Evolutionary conservation across 2,888 invertebrate genomes (phyloP).

Genomic region (Arenicola marina): DNA sequence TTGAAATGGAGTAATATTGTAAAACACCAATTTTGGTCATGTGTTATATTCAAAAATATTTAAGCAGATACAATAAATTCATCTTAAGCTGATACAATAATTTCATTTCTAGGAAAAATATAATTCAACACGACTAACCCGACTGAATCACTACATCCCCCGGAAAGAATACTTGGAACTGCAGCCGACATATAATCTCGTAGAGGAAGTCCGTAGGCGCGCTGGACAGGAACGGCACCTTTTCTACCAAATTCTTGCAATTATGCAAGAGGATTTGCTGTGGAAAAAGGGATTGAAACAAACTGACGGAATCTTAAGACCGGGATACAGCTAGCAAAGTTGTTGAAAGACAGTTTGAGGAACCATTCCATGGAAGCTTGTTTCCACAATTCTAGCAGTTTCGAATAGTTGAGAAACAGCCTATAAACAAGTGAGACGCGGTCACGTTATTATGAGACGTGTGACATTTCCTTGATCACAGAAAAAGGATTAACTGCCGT

Average conservation of each 20-base stretch:
- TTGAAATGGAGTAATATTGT: too few relatives aligned
- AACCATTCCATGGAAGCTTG: too few relatives aligned
- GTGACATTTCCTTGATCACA: too few relatives aligned
- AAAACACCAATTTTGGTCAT: too few relatives aligned
- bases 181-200: conserved; percentile 3
- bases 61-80: too few relatives aligned
- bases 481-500: too few relatives aligned
- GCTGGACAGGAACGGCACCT: conserved; percentile 5
- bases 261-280: conserved; percentile 6
- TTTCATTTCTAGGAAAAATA: not conserved
- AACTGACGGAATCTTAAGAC: not conserved
- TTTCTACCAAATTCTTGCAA: not conserved
- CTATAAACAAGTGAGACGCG: too few relatives aligned
- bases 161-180: conserved; percentile 10
- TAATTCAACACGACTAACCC: not conserved
- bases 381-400: not conserved
- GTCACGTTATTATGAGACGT: too few relatives aligned
- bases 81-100: not conserved
- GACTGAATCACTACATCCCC: conserved; percentile 3
- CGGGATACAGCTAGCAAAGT: not conserved
- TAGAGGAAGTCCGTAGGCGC: conserved; percentile 5
- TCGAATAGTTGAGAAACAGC: not conserved
- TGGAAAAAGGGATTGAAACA: not conserved
- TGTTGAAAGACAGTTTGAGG: too few relatives aligned
- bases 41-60: too few relatives aligned